Conservation (phyloP, 2,797 vertebrate species). For the Atherinosoma microstoma region DNA sequence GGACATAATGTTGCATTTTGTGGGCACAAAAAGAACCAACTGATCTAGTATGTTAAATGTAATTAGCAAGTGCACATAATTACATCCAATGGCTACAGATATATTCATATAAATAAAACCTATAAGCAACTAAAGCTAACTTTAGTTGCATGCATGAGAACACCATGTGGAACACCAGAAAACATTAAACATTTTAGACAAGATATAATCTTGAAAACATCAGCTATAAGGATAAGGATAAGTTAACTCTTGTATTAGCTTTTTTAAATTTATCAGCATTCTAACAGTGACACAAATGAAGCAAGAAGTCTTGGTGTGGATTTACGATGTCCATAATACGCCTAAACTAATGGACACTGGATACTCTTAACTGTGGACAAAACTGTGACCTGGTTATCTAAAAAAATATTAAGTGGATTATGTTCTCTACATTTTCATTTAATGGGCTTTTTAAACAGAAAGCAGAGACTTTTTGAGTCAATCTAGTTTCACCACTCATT, state of each 20-base stretch:
- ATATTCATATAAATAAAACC: neutral
- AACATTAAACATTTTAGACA: neutral
- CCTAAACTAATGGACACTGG: neutral
- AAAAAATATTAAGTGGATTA: neutral
- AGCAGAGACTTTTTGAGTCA: neutral
- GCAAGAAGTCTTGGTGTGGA: neutral
- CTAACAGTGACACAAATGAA: neutral
- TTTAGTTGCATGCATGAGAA: neutral
- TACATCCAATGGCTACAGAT: neutral
- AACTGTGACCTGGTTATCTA: neutral
- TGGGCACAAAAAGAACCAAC: too few relatives aligned
- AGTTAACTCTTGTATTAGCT: neutral
- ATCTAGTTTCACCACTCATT: neutral
- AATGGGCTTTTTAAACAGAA: neutral
- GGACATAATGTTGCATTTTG: too few relatives aligned
- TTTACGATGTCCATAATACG: neutral
- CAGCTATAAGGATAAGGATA: neutral
- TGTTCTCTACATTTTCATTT: neutral
- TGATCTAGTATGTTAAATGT: too few relatives aligned
- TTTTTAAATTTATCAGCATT: neutral
- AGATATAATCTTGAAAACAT: neutral
- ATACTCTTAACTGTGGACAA: neutral
- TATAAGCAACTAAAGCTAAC: neutral
- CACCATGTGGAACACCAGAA: neutral
- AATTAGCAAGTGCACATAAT: neutral